phyloP scores from a whole-genome alignment of 2,797 vertebrate genomes.

The Ispidina lecontei region DNA sequence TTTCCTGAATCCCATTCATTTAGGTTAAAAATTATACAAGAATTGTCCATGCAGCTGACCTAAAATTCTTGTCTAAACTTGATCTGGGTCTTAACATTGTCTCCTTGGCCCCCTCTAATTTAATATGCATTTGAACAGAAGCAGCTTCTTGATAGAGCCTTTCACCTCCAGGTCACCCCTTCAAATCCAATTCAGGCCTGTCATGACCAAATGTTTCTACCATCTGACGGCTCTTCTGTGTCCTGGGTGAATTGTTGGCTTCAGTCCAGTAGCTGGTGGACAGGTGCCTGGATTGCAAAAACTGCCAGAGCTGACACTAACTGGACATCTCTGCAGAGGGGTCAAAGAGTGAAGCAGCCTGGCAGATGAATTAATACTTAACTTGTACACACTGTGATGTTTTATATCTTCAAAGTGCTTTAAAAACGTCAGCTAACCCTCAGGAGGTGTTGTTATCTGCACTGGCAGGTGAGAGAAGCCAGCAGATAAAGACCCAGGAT shows the following conservation, averaged over 20 bases:
- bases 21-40: constrained; percentile 1
- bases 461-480: constrained; percentile 45
- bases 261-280: constrained; percentile 51
- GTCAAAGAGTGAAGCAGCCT: constrained; percentile 34
- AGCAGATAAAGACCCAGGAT: constrained; percentile 10
- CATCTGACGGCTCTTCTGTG: constrained; percentile 47
- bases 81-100: constrained; percentile 27
- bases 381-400: background rate
- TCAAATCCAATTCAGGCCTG: constrained; percentile 67
- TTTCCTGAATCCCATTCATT: background rate
- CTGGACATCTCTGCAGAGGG: constrained; percentile 17
- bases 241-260: constrained; percentile 56
- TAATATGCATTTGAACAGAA: constrained; percentile 67
- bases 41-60: background rate
- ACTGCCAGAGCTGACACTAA: constrained; percentile 51
- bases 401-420: constrained; percentile 27
- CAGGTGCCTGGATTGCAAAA: constrained; percentile 60
- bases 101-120: constrained; percentile 43
- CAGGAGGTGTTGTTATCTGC: constrained; percentile 46
- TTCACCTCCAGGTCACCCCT: constrained; percentile 68
- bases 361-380: constrained; percentile 51
- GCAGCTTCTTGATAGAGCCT: constrained; percentile 39
- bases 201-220: constrained; percentile 61
- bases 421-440: constrained; percentile 33
- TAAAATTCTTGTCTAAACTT: constrained; percentile 50